Percentiles rank a stretch among this genome's conserved stretches.
These are phyloP conservation scores for Helicolenus hilgendorfi DNA, from an alignment of 2,797 vertebrate species.

Conservation along the genomic window DNA sequence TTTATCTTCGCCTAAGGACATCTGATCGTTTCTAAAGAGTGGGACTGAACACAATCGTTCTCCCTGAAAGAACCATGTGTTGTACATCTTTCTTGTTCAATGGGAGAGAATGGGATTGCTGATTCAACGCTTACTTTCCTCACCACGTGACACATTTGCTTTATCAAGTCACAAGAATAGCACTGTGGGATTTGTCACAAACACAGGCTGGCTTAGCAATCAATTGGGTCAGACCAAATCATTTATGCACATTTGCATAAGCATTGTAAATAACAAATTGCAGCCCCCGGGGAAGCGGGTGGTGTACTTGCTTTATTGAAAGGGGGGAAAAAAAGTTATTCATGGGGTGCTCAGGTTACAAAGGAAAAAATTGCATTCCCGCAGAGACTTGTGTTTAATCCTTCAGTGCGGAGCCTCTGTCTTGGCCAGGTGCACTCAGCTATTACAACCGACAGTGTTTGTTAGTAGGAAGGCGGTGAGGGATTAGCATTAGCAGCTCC, in stretches of 20 bases:
- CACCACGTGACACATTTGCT: not conserved
- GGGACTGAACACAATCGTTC: not conserved
- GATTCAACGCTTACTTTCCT: not conserved
- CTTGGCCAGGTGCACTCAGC: not conserved
- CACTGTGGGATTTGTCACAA: not conserved
- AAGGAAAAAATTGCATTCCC: not conserved
- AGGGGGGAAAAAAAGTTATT: not conserved
- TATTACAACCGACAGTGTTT: not conserved
- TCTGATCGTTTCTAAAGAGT: not conserved
- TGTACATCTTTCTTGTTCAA: not conserved
- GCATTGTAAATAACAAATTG: not conserved
- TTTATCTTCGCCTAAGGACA: not conserved
- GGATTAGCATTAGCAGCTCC: not conserved
- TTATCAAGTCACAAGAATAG: not conserved
- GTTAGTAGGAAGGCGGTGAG: not conserved
- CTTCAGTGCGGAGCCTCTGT: not conserved
- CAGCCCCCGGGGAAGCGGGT: not conserved
- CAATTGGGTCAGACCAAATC: not conserved
- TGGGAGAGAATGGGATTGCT: not conserved
- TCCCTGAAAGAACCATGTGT: not conserved
- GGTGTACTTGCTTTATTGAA: not conserved
- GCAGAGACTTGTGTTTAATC: not conserved
- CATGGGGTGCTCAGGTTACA: not conserved
- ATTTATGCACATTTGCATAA: constrained; percentile 11
- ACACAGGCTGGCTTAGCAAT: not conserved